These are phyloP conservation scores for Hippocampus mohnikei DNA, from an alignment of 2,113 vertebrate species.

Conservation along the genomic window DNA sequence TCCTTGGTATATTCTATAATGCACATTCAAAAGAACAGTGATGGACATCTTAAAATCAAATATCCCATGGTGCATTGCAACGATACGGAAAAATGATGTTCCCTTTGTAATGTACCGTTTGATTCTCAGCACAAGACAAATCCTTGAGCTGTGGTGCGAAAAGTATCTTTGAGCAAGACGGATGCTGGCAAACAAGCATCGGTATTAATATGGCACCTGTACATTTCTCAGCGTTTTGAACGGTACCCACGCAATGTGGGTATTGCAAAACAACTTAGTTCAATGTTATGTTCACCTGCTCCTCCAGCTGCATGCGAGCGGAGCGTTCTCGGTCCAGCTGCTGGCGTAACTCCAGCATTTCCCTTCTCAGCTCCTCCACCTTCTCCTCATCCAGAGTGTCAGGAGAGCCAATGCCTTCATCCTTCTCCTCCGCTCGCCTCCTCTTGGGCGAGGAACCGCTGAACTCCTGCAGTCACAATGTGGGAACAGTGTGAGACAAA, in stretches of 20 bases:
- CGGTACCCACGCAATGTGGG: background rate
- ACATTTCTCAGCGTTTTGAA: background rate
- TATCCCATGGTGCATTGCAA: no score
- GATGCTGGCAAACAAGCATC: no score
- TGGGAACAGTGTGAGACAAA: background rate
- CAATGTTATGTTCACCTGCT: slow-evolving; percentile 78
- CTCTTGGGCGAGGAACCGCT: slow-evolving; percentile 93
- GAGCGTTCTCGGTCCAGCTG: slow-evolving; percentile 97
- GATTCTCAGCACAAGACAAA: no score
- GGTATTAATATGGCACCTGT: background rate
- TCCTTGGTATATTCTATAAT: no score
- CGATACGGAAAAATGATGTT: no score
- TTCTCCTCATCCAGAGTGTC: slow-evolving; percentile 98
- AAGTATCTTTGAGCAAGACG: no score
- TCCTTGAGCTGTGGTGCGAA: no score
- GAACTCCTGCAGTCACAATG: slow-evolving; percentile 78
- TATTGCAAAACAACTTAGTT: background rate
- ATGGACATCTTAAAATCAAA: no score
- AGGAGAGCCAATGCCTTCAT: slow-evolving; percentile 94
- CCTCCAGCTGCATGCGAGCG: slow-evolving; percentile 94
- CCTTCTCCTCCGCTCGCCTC: slow-evolving; percentile 94
- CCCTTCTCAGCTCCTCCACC: slow-evolving; percentile 87
- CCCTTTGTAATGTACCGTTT: no score
- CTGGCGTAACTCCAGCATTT: slow-evolving; percentile 94
- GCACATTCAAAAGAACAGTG: no score